Evolutionary conservation across 2,797 vertebrate species (phyloP).

Genomic region (Catharus ustulatus): DNA sequence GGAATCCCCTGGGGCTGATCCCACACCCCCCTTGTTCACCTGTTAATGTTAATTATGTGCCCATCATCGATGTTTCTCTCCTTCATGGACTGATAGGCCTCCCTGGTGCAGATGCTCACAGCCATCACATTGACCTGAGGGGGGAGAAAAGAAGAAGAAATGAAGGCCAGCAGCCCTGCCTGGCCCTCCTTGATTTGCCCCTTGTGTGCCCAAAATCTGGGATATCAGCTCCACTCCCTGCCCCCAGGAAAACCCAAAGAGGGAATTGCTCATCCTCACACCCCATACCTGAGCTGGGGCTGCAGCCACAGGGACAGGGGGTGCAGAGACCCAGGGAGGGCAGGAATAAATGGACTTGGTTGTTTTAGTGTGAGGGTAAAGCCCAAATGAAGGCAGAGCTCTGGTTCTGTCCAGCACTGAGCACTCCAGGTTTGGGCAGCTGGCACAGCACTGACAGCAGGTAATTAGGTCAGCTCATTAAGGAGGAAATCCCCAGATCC

Average conservation of each 20-base stretch:
- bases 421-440: not conserved
- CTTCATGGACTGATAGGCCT: slow-evolving; percentile 95
- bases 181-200: not conserved
- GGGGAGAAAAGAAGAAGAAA: not conserved
- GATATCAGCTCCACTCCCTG: not conserved
- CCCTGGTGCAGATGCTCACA: slow-evolving; percentile 92
- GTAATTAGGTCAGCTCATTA: slow-evolving; percentile 49
- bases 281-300: not conserved
- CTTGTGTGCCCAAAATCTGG: rapidly evolving
- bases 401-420: not conserved
- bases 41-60: slow-evolving; percentile 97
- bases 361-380: not conserved
- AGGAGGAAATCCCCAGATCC: slow-evolving; percentile 30
- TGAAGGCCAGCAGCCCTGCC: not conserved
- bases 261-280: not conserved
- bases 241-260: not conserved
- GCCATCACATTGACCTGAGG: slow-evolving; percentile 92
- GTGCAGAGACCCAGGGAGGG: not conserved
- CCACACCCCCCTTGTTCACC: slow-evolving; percentile 72
- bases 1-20: not conserved
- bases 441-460: not conserved
- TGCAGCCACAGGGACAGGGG: too few species aligned
- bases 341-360: not conserved
- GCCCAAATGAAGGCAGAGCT: not conserved
- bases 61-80: slow-evolving; percentile 92